Percentiles rank a stretch among this genome's conserved stretches.
Conservation (phyloP, 1,140 invertebrate species). For the Lamellibrachia luymesi region DNA sequence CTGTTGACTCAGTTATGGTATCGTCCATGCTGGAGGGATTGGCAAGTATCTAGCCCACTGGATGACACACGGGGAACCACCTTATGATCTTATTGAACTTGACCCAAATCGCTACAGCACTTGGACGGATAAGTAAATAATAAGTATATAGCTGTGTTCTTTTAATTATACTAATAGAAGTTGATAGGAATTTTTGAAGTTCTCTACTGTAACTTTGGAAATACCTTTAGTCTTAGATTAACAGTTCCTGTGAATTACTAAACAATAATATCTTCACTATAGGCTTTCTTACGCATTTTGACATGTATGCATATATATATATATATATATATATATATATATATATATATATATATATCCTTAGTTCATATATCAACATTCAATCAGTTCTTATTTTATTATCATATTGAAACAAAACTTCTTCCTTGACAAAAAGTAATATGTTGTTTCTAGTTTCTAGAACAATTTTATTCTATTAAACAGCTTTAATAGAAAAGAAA, state of each 20-base stretch:
- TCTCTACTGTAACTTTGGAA: too few species aligned
- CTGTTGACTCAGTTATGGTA: conserved; percentile 34
- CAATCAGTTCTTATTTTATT: background rate
- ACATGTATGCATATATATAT: too few species aligned
- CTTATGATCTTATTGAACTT: conserved; percentile 54
- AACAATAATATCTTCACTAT: too few species aligned
- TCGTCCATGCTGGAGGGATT: conserved; percentile 47
- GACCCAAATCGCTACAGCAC: conserved; percentile 54
- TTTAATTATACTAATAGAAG: too few species aligned
- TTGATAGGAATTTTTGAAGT: too few species aligned
- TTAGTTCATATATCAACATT: background rate
- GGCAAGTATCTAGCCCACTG: conserved; percentile 57
- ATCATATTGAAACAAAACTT: background rate
- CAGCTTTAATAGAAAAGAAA: too few species aligned
- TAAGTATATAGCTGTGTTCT: background rate
- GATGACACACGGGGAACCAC: conserved; percentile 57
- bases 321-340: too few species aligned
- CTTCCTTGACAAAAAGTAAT: background rate
- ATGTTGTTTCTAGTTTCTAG: background rate
- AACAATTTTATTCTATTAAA: too few species aligned
- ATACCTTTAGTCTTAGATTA: too few species aligned
- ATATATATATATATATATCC: background rate
- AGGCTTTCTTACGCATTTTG: too few species aligned
- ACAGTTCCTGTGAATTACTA: too few species aligned
- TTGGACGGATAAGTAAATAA: conserved; percentile 48